Evolutionary conservation across 1,140 invertebrate species (phyloP), one percentile per base, ranked within the genome.

Genomic region (Trichoplusia ni): DNA sequence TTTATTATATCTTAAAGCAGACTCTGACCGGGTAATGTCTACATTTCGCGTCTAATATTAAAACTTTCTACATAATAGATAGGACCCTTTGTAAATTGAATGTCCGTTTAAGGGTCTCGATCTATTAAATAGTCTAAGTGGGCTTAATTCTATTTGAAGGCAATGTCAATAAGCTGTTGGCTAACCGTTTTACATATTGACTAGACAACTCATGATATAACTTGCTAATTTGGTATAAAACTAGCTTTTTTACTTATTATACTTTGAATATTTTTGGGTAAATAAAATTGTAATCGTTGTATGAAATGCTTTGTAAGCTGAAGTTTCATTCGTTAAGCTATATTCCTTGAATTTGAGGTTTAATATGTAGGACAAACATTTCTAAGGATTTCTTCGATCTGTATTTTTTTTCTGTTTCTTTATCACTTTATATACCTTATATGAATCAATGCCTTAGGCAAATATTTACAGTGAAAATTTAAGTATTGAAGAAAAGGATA

Each of bases 201-300:
- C 44, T 29, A 58, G 35, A 37, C 44, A 27, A 35, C 16, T 21
- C 19, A 35, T 56, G 25, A 42, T 40, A 27, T 9, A 38, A 58
- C 37, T 11, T 23, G 25, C 25, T 49, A 49, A 49, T 49, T 49
- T 31, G 25, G 46, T 49, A 49, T 31, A 49, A 49, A 49, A 49
- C 46, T 49, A 49, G 27, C 0, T 31, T 25, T 49, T 49, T 46
- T n/a, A n/a, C n/a, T n/a, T n/a, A n/a, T n/a, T n/a, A n/a, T n/a
- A n/a, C n/a, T n/a, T n/a, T n/a, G n/a, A n/a, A n/a, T n/a, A n/a
- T n/a, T n/a, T n/a, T n/a, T n/a, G n/a, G 8, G 14, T 14, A 47
- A 13, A 49, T 49, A 49, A 68, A 67, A 71, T 71, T 58, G 63
- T 46, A 14, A 47, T 71, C 67, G 58, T 70, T 62, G 63, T 60